Evolutionary conservation across 1,140 invertebrate species (phyloP), one percentile per base, ranked within the genome.

Genomic region (Conus betulinus): DNA sequence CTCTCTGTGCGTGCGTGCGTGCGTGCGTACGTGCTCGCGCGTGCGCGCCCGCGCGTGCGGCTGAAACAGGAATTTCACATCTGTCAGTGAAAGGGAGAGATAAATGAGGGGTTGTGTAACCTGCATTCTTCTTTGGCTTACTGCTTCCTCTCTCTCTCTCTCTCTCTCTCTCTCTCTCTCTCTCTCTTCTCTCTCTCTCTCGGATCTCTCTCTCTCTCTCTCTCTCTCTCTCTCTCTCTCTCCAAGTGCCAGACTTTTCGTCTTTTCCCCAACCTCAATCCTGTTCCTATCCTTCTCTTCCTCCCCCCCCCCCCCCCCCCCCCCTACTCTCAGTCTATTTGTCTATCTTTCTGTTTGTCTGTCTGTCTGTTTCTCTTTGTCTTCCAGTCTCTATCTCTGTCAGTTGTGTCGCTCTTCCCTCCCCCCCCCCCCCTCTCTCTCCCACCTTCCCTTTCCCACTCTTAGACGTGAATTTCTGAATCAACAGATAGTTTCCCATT

Each of bases 121-220:
- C n/a, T 79, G 10, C n/a, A 27, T 51, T 79, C 78, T 79, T 79
- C n/a, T 79, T 51, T 11, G 10, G 8, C 10, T 79, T 82, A 7
- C 52, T 51, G 8, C 71, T 4, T n/a, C 25, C 71, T 17, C 20
- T 3, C 76, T 78, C 76, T 78, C 0, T 51, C 25, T 39, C 76
- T 78, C 51, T 84, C 57, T 25, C 57, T 55, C 10, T 53, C 82
- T 55, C 57, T 84, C 82, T 84, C n/a, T 63, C 57, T 84, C 52
- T 84, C 82, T 13, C 3, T 25, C 25, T 8, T 53, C 82, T 20
- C n/a, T 20, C 57, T 84, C n/a, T 55, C n/a, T 53, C 57, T 63
- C n/a, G 53, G 7, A 55, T 25, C 55, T 57, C 25, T 57, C 23
- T 52, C 55, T n/a, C n/a, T 57, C 25, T 25, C n/a, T 23, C 52